A percentile compares a stretch with the other conserved stretches of the same genome.
phyloP scores from a whole-genome alignment of 2,113 vertebrate species.

The Benitochromis conjunctus region DNA sequence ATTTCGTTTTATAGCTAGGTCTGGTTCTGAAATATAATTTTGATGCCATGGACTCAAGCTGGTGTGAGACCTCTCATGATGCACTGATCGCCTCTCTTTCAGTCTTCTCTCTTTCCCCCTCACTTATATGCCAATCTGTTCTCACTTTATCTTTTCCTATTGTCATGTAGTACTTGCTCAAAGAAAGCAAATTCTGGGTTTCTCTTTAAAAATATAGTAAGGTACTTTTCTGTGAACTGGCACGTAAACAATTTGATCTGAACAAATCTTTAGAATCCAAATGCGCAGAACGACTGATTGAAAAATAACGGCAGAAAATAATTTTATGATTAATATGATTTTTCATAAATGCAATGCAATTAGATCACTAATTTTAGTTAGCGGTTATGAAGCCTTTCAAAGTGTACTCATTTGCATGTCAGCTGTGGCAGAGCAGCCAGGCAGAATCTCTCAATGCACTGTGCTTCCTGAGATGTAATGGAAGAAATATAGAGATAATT shows the following conservation, averaged over 20 bases:
- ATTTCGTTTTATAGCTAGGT: not conserved
- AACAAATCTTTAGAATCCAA: not conserved
- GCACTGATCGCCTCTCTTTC: not conserved
- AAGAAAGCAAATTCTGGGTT: not conserved
- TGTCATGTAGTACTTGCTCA: not conserved
- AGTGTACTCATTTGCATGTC: not conserved
- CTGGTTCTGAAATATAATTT: not conserved
- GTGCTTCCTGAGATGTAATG: not conserved
- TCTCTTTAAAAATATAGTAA: not conserved
- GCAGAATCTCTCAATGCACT: not conserved
- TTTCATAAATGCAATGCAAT: not conserved
- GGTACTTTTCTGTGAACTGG: not conserved
- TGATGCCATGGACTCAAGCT: not conserved
- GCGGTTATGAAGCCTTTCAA: not conserved
- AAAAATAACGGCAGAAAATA: not conserved
- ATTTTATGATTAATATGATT: not conserved
- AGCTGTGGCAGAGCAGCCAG: not conserved
- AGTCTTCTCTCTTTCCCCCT: not conserved
- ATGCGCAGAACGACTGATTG: not conserved
- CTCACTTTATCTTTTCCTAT: accelerated
- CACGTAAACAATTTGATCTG: not conserved
- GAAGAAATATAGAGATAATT: not conserved
- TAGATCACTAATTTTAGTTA: not conserved
- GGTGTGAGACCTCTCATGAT: too few relatives aligned
- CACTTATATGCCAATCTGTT: not conserved